Percentiles rank a stretch among this genome's conserved stretches.
These are phyloP conservation scores for Clytia hemisphaerica DNA, from an alignment of 30 jellyfish, hydroid and myxozoan species.

Conservation along the genomic window DNA sequence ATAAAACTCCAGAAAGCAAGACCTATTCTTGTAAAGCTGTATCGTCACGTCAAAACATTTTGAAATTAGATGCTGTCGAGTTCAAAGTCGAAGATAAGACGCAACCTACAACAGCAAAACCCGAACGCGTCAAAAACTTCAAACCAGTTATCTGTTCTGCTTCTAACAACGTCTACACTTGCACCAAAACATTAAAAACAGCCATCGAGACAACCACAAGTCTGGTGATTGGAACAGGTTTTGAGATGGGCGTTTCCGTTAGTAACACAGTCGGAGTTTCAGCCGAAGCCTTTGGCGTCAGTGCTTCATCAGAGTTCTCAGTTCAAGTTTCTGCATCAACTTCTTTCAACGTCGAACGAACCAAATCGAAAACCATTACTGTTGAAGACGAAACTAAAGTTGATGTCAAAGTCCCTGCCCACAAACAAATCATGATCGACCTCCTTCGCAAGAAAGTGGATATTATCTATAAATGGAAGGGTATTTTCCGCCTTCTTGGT, in stretches of 20 bases:
- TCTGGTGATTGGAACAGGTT: too few species aligned
- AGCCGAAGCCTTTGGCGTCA: too few species aligned
- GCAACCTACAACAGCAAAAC: neutral
- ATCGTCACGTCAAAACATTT: neutral
- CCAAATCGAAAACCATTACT: neutral
- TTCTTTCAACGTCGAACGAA: neutral
- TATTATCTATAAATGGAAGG: constrained; percentile 27
- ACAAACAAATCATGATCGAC: neutral
- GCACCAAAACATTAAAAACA: neutral
- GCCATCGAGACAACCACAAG: neutral
- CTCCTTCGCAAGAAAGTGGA: too few species aligned
- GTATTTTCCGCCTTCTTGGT: neutral
- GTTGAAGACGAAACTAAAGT: neutral
- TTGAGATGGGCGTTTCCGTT: too few species aligned
- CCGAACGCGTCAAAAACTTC: neutral
- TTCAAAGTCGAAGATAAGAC: constrained; percentile 13
- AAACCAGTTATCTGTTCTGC: constrained; percentile 7
- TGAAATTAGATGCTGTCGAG: neutral
- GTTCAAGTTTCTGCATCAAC: neutral
- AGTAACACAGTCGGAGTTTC: too few species aligned
- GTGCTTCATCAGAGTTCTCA: too few species aligned
- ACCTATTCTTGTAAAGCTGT: neutral
- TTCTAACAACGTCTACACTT: neutral
- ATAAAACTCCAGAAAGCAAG: neutral
- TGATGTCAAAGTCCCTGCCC: neutral